Base-by-base conservation (phyloP, 2,888 invertebrate species). In the Tanytarsus gracilentus region DNA sequence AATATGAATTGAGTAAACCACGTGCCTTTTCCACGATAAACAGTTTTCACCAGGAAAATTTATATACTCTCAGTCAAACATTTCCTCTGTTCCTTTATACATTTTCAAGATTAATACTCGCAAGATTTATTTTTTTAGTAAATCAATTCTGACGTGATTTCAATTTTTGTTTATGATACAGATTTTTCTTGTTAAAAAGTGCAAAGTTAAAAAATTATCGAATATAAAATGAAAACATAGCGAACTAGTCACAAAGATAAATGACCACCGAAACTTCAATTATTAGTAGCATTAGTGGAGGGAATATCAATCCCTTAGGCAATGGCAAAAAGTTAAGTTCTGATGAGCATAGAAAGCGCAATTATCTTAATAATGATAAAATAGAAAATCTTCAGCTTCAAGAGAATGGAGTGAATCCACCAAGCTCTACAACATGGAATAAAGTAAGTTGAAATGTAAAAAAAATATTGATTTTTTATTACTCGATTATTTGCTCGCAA, bases 211-310 rank as follows among this genome's bases (percentile, higher is more conserved):
- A 30, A 36, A 36, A 2, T 36, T 14, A 14, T 36, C 14, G 16
- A 33, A n/a, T 8, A 33, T 33, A 33, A 8, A n/a, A 3, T 36
- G n/a, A n/a, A 2, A 36, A 36, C 16, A 8, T 14, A 9, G 16
- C 2, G 16, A 36, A 8, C 11, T 36, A 36, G 16, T 14, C 36
- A 16, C 16, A 16, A 36, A 23, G 23, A 11, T 44, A 58, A 30
- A 58, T 58, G 58, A 58, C 58, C 29, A 39, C 58, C 11, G 58
- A 58, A 58, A 40, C 55, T 18, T 40, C 55, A 8, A 40, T 40
- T 18, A 56, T 56, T 14, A 56, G 55, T 40, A 56, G 55, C 55
- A 58, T 58, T 29, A 58, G 58, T 58, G 58, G 58, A n/a, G 29
- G 40, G 6, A 58, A 58, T 44, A 23, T 58, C 16, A 44, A 44